Evolutionary conservation across 1,140 invertebrate genomes (phyloP).

Genomic region (Pseudomyrmex gracilis): DNA sequence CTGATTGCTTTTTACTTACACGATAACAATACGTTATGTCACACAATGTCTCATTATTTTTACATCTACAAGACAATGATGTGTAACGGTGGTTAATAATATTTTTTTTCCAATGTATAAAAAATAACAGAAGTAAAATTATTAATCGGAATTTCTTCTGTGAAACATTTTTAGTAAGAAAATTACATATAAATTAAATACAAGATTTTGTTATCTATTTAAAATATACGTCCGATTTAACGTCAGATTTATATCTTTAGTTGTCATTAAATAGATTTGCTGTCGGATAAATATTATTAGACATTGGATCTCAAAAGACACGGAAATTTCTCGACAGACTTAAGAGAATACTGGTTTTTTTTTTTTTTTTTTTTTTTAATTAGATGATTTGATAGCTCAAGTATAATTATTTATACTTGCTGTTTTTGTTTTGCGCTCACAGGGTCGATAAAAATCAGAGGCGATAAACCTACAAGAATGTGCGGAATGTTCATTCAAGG

Average conservation of each 20-base stretch:
- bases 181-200: background rate
- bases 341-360: no score
- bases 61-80: background rate
- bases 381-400: constrained; percentile 28
- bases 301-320: background rate
- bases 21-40: constrained; percentile 22
- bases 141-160: no score
- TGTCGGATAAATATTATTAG: background rate
- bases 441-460: constrained; percentile 57
- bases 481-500: constrained; percentile 62
- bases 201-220: background rate
- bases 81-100: background rate
- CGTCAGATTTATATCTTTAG: background rate
- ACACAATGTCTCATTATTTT: constrained; percentile 1
- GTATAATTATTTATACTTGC: constrained; percentile 58
- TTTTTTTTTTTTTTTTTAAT: constrained; percentile 8
- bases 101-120: background rate
- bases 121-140: background rate
- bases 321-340: no score
- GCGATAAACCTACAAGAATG: constrained; percentile 58
- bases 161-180: no score
- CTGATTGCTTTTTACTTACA: constrained; percentile 22
- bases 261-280: background rate
- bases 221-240: background rate
- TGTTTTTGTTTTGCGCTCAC: constrained; percentile 52